phyloP scores from a whole-genome alignment of 2,888 invertebrate genomes.

The Sphaerophoria rueppellii region DNA sequence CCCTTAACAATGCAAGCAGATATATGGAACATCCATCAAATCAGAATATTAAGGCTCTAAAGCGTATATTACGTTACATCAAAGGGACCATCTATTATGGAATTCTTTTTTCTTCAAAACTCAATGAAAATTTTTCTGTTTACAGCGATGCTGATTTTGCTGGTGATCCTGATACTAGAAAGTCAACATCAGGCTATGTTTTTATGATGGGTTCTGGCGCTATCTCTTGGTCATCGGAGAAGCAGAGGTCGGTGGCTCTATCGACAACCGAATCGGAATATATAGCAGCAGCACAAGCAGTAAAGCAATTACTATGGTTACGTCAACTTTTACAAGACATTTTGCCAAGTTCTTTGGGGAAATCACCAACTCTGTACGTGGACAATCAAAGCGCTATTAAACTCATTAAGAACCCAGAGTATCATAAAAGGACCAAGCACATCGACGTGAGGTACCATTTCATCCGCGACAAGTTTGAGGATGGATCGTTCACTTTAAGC shows the following conservation, averaged over 20 bases:
- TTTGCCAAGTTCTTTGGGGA: constrained; percentile 37
- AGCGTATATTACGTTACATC: constrained; percentile 48
- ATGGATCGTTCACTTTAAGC: constrained; percentile 20
- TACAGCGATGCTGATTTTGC: constrained; percentile 62
- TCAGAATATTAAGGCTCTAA: constrained; percentile 18
- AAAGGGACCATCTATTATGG: constrained; percentile 42
- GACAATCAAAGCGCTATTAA: constrained; percentile 74
- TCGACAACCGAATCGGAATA: constrained; percentile 45
- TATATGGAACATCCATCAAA: constrained; percentile 36
- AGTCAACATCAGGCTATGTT: constrained; percentile 44
- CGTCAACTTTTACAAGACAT: constrained; percentile 10
- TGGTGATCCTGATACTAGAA: constrained; percentile 37
- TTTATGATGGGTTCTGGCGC: constrained; percentile 19
- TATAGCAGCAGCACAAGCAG: constrained; percentile 22
- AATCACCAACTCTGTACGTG: constrained; percentile 50
- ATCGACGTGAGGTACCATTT: constrained; percentile 52
- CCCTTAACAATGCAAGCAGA: constrained; percentile 28
- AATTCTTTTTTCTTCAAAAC: constrained; percentile 11
- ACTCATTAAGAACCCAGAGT: constrained; percentile 64
- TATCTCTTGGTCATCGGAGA: constrained; percentile 32
- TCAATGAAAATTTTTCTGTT: constrained; percentile 7
- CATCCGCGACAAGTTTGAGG: constrained; percentile 48
- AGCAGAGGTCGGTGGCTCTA: constrained; percentile 29
- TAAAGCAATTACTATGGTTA: constrained; percentile 37
- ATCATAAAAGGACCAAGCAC: constrained; percentile 59